A percentile compares a stretch with the other conserved stretches of the same genome.
Evolutionary conservation across 2,888 invertebrate genomes (phyloP).

Genomic region (Schrankia costaestrigalis): DNA sequence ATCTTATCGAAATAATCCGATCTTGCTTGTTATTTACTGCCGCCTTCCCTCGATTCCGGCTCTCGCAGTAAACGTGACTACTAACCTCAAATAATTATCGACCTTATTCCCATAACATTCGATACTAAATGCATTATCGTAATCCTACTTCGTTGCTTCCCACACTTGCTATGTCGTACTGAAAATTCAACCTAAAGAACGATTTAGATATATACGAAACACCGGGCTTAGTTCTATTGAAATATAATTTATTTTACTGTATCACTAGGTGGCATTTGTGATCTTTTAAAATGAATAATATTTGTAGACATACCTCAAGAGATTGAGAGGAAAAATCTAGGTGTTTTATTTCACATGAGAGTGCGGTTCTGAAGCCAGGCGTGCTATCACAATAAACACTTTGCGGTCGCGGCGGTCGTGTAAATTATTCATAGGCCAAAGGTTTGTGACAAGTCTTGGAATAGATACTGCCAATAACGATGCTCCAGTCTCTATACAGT

Average conservation of each 20-base stretch:
- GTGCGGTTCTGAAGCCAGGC: constrained; percentile 62
- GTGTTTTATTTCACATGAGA: constrained; percentile 74
- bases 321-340: constrained; percentile 75
- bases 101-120: constrained; percentile 52
- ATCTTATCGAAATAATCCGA: constrained; percentile 81
- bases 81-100: constrained; percentile 47
- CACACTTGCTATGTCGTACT: constrained; percentile 45
- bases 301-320: constrained; percentile 52
- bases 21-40: constrained; percentile 78
- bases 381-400: constrained; percentile 74
- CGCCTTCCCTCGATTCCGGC: constrained; percentile 65
- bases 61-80: constrained; percentile 47
- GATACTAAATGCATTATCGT: constrained; percentile 51
- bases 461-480: constrained; percentile 48
- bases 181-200: constrained; percentile 42
- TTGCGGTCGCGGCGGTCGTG: constrained; percentile 54
- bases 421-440: constrained; percentile 69
- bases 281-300: constrained; percentile 36
- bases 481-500: constrained; percentile 19
- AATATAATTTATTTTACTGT: constrained; percentile 57
- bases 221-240: constrained; percentile 42
- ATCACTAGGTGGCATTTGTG: constrained; percentile 37
- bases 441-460: constrained; percentile 56
- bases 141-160: constrained; percentile 46
- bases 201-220: constrained; percentile 42